Base-by-base conservation (phyloP, 2,113 vertebrate species). In the Pardalotus punctatus region DNA sequence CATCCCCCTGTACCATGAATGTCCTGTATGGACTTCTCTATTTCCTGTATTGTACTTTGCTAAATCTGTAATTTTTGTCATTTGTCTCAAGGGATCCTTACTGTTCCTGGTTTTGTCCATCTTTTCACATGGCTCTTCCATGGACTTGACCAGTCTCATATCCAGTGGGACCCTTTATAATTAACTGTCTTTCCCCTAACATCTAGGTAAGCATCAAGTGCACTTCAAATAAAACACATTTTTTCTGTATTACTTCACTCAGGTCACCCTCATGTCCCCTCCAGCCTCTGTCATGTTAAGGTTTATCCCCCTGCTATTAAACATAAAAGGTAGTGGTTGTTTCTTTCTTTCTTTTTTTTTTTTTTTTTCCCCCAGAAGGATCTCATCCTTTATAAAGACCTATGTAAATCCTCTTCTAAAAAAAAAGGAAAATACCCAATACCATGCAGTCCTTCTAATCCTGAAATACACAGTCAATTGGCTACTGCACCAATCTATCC, bases 271-370 rank as follows among this genome's bases (percentile, higher is more conserved):
- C 15, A 36, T 31, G 28, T 54, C 3, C 13, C 12, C 14, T 43
- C 6, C 42, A 79, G 18, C 6, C 12, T 66, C 19, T n/a, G 36
- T n/a, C 51, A 19, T 31, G 6, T 18, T 29, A 51, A 80, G 8
- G 9, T 50, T 72, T 60, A 22, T 28, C 11, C 9, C 5, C 1
- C 2, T 48, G 5, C 42, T 48, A 76, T 12, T 48, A 53, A 84
- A 31, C 1, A 28, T 33, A 61, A 62, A 69, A 35, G 0, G 6
- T 29, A 2, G 2, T 78, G 28, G 3, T 21, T 47, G 14, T 6
- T 10, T 7, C 23, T 53, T 27, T 7, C 16, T 43, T 29, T 40
- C 40, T 5, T 3, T 1, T 43, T 43, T 15, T 7, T 43, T 43
- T 48, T 24, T 33, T 56, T 42, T 35, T 21, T 22, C 33, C 6